Evolutionary conservation across 1,140 invertebrate species (phyloP).

Genomic region (Sminthurides bifidus): DNA sequence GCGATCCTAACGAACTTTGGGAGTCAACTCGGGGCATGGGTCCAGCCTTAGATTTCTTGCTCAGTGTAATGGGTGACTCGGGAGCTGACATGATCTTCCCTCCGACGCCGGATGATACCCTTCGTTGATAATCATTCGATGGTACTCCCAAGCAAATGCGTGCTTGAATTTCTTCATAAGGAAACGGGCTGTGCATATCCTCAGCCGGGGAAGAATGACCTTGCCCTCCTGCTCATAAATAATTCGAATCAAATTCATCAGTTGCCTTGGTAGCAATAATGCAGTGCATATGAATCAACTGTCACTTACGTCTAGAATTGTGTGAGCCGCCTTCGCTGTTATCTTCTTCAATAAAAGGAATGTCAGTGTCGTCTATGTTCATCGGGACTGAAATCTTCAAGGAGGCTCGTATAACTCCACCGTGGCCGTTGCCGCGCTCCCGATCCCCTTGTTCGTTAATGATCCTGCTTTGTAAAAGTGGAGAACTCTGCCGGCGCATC

Average conservation of each 20-base stretch:
- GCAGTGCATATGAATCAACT: background rate
- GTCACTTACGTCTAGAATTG: background rate
- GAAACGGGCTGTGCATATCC: slow-evolving; percentile 21
- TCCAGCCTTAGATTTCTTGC: too few species aligned
- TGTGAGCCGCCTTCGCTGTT: slow-evolving; percentile 1
- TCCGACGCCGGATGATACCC: background rate
- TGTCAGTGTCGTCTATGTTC: slow-evolving; percentile 52
- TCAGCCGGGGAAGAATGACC: slow-evolving; percentile 19
- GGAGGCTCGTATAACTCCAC: slow-evolving; percentile 62
- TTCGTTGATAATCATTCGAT: slow-evolving; percentile 1
- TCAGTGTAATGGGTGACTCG: too few species aligned
- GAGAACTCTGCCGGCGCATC: slow-evolving; percentile 22
- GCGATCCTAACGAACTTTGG: too few species aligned
- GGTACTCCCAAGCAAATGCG: slow-evolving; percentile 23
- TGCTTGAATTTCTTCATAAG: slow-evolving; percentile 29
- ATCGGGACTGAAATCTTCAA: slow-evolving; percentile 47
- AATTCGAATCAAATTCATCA: background rate
- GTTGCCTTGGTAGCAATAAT: background rate
- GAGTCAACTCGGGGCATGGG: too few species aligned
- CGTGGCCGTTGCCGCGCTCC: background rate
- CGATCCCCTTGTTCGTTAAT: background rate
- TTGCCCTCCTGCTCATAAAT: background rate
- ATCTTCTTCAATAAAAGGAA: slow-evolving; percentile 57
- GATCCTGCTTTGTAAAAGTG: slow-evolving; percentile 26
- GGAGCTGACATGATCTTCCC: too few species aligned